A percentile compares a stretch with the other conserved stretches of the same genome.
phyloP scores from a whole-genome alignment of 1,140 invertebrate genomes.

The Drosophila lowei region DNA sequence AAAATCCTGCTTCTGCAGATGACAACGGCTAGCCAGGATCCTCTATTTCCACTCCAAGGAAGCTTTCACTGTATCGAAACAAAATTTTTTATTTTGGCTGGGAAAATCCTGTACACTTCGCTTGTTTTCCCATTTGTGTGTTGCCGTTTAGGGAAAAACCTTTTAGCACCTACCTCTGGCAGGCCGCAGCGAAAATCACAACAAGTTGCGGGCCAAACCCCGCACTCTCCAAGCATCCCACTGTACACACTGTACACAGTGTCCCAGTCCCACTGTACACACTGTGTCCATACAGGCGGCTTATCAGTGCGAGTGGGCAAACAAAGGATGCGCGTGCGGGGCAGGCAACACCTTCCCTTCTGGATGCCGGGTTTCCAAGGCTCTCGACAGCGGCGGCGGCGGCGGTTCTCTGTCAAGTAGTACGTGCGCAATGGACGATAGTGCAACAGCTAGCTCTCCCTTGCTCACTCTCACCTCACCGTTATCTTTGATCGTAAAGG shows the following conservation, averaged over 20 bases:
- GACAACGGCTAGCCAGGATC: neutral
- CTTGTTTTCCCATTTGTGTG: neutral
- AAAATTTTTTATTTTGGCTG: slow-evolving; percentile 2
- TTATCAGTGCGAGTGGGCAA: slow-evolving; percentile 21
- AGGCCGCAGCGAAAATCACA: slow-evolving; percentile 60
- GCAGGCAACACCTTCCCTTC: slow-evolving; percentile 57
- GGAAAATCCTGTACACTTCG: slow-evolving; percentile 10
- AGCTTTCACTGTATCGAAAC: neutral
- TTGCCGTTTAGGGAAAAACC: slow-evolving; percentile 54
- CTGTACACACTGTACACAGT: neutral
- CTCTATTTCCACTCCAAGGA: too few relatives aligned
- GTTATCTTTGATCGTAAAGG: slow-evolving; percentile 45
- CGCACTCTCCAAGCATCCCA: neutral
- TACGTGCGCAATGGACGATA: slow-evolving; percentile 53
- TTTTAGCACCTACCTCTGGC: slow-evolving; percentile 68
- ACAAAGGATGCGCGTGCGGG: slow-evolving; percentile 31
- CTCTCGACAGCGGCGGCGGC: slow-evolving; percentile 33
- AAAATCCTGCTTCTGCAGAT: neutral
- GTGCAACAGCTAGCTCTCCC: slow-evolving; percentile 31
- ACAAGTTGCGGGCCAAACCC: slow-evolving; percentile 58
- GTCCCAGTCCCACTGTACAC: too few relatives aligned
- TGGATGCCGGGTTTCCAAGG: slow-evolving; percentile 27
- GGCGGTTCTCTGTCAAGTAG: slow-evolving; percentile 48
- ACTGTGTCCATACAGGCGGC: too few relatives aligned
- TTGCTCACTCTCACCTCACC: slow-evolving; percentile 20